Base-by-base conservation (phyloP, 2,888 invertebrate species). In the Neoaliturus tenellus region DNA sequence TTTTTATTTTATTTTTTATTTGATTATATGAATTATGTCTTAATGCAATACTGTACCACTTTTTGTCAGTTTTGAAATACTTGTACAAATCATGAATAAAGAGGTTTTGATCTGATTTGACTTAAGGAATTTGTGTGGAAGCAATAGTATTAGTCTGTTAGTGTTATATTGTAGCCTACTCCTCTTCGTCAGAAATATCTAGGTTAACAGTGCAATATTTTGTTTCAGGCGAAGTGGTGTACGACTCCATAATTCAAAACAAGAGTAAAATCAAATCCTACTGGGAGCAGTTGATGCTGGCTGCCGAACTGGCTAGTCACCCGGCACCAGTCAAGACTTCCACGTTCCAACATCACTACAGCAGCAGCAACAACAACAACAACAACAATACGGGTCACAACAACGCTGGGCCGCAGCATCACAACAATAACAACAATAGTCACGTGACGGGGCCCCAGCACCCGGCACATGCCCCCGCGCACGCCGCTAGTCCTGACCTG, bases 281-380 rank as follows among this genome's bases (percentile, higher is more conserved):
- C 86, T 89, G 89, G 89, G 89, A 89, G 85, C 86, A 88, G 58
- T 85, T 88, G 71, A 89, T 89, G 89, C 82, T 88, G 85, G 87
- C 87, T n/a, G 86, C 88, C 4, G 87, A 88, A 31, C 83, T 86
- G 39, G 85, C 82, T 67, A 62, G 41, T 31, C 69, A 80, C 12
- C 20, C 33, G 14, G 28, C 44, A 28, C 51, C 51, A 35, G 35
- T 20, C 62, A 44, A 51, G 10, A 4, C 51, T 23, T 10, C 51
- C 3, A 81, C 51, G 20, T 51, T 51, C 23, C 51, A 51, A 8
- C 51, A 51, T 10, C 51, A 51, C 10, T 23, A 23, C 51, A 51
- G 23, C 51, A 20, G 20, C 20, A 20, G 51, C 23, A 20, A 51
- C 51, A 39, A 5, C 12, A 5, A 39, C 6, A 5, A 39, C 39